Conservation (phyloP, 2,113 vertebrate genomes). For the Hyla sarda region DNA sequence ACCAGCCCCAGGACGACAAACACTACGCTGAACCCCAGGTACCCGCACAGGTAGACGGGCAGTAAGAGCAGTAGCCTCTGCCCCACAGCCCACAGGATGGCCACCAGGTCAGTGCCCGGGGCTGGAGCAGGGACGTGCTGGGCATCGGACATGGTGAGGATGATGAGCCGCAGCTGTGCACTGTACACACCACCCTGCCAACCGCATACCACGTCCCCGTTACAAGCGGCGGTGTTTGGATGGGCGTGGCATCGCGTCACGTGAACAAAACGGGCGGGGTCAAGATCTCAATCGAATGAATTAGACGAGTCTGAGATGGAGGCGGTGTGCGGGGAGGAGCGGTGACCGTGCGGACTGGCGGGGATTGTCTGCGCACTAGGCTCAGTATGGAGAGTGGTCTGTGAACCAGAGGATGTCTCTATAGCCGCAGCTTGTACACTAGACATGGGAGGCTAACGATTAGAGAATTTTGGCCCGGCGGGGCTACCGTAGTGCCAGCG, state of each 20-base stretch:
- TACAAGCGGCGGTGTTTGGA: neutral
- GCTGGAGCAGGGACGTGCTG: neutral
- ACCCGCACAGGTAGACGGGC: slow-evolving; percentile 80
- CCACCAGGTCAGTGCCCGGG: slow-evolving; percentile 34
- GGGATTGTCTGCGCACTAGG: too few species aligned
- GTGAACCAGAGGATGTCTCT: too few species aligned
- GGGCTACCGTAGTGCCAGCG: too few species aligned
- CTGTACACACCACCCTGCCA: neutral
- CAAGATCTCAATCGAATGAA: neutral
- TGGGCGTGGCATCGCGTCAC: neutral
- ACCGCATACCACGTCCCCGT: neutral
- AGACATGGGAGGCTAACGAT: too few species aligned
- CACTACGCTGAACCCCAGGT: slow-evolving; percentile 76
- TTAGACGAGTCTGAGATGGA: neutral
- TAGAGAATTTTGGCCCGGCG: too few species aligned
- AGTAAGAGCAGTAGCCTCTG: slow-evolving; percentile 75
- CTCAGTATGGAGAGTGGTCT: too few species aligned
- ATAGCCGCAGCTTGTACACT: too few species aligned
- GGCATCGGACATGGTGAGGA: slow-evolving; percentile 26
- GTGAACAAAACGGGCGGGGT: neutral
- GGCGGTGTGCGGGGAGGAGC: neutral
- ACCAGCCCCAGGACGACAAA: slow-evolving; percentile 74
- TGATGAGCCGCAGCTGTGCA: neutral
- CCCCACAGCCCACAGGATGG: slow-evolving; percentile 73
- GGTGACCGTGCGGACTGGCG: neutral